phyloP scores from a whole-genome alignment of 2,113 vertebrate genomes.

The Chelonoidis abingdonii region DNA sequence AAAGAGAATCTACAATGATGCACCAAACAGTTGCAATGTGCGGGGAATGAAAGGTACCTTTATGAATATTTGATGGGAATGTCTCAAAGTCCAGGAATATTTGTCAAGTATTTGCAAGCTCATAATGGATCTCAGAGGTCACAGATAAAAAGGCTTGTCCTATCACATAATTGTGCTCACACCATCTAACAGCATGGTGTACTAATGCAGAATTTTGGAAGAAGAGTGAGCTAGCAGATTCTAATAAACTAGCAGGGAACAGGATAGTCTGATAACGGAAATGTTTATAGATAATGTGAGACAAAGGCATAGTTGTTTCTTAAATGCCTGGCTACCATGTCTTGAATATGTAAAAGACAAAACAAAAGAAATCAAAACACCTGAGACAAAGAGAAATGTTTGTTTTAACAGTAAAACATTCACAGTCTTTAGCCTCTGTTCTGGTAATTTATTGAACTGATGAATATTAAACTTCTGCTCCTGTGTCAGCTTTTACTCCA shows the following conservation, averaged over 20 bases:
- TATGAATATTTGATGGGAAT: neutral
- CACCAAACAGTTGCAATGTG: neutral
- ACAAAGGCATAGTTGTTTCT: neutral
- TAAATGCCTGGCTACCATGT: neutral
- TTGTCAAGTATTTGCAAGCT: neutral
- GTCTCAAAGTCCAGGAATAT: neutral
- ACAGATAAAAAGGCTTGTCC: neutral
- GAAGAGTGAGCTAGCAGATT: neutral
- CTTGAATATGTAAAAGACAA: neutral
- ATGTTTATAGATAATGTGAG: neutral
- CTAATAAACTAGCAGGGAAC: neutral
- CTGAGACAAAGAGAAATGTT: neutral
- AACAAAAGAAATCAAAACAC: neutral
- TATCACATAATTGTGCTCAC: neutral
- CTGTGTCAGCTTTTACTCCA: neutral
- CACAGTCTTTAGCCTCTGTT: neutral
- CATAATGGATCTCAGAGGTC: neutral
- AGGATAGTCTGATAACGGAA: neutral
- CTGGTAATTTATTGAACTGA: neutral
- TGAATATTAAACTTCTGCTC: neutral
- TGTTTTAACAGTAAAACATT: neutral
- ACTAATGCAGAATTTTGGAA: neutral
- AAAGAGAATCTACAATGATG: neutral
- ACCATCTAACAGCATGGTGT: neutral
- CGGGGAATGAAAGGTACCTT: neutral